These are phyloP conservation scores for Opisthograptis luteolata DNA, from an alignment of 2,888 invertebrate genomes.

Conservation along the genomic window DNA sequence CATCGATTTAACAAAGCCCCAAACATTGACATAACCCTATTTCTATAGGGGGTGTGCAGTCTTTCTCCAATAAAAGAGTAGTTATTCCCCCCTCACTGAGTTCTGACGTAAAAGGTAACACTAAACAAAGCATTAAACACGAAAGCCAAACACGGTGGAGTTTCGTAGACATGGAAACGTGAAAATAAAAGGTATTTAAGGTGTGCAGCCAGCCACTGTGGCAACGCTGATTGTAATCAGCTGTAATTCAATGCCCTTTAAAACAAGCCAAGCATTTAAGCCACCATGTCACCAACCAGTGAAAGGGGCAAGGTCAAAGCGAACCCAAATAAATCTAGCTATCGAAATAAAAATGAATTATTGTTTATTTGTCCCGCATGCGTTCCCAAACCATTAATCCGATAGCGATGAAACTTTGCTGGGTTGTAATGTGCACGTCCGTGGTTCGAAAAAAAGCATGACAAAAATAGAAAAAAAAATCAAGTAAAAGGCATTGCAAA, in stretches of 20 bases:
- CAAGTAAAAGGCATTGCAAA: too few relatives aligned
- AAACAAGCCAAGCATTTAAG: neutral
- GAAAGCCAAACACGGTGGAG: conserved; percentile 13
- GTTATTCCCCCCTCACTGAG: too few relatives aligned
- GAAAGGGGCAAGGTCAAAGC: neutral
- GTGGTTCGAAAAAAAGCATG: too few relatives aligned
- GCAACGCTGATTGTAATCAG: conserved; percentile 7
- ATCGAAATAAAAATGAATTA: too few relatives aligned
- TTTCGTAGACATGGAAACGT: conserved; percentile 17
- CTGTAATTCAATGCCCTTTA: neutral
- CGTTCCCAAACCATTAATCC: too few relatives aligned
- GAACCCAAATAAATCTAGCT: neutral
- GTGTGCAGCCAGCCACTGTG: conserved; percentile 6
- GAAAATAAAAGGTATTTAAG: conserved; percentile 14
- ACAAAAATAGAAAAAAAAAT: too few relatives aligned
- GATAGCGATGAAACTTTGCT: too few relatives aligned
- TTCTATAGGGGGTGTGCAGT: neutral
- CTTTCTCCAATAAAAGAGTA: conserved; percentile 23
- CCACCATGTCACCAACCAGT: neutral
- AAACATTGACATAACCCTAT: conserved; percentile 1
- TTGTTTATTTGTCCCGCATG: too few relatives aligned
- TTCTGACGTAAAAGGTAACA: conserved; percentile 25
- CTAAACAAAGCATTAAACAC: conserved; percentile 26
- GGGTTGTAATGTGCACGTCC: too few relatives aligned
- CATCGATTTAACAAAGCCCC: neutral